Evolutionary conservation across 2,888 invertebrate species (phyloP), one percentile per base, ranked within the genome.

Genomic region (Ophion ventricosus): DNA sequence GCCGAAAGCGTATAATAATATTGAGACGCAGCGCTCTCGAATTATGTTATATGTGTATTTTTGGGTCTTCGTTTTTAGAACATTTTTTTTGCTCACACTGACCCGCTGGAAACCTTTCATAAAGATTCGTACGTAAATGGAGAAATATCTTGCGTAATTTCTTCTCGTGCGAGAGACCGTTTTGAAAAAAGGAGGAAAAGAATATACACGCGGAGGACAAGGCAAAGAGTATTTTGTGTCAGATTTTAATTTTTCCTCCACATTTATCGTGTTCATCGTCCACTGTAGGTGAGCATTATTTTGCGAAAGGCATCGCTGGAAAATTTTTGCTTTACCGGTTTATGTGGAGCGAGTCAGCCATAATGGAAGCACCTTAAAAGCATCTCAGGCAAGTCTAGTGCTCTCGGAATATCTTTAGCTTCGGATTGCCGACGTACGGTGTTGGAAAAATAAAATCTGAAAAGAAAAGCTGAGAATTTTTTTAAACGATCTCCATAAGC

Each of bases 311-410:
- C 49, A 70, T 40, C 17, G 61, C 63, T n/a, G 35, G 1, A 66
- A 66, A 23, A 43, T 67, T 67, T 49, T 43, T 20, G 8, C 2
- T 57, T 72, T 43, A 17, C 23, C 59, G 17, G 20, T 20, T 66
- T 56, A 35, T 11, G 72, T 40, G 40, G 10, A 43, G 59, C 25
- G 14, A 75, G 69, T 35, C 70, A 63, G 40, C 63, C 64, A 72
- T 57, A 64, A 64, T 57, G 43, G 29, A 69, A 43, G 70, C 54
- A 70, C 76, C 64, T 75, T 78, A 69, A 79, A 72, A 70, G 80
- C 64, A 66, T 83, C 26, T 66, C 76, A 54, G 59, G 75, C 17
- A 3, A 49, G 49, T 69, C 40, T 54, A 77, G n/a, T 23, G 54
- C 49, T 67, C 64, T 54, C 35, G 43, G 29, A 57, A 74, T n/a